Conservation (phyloP, 1,140 invertebrate genomes). For the Sarcophaga peregrina region DNA sequence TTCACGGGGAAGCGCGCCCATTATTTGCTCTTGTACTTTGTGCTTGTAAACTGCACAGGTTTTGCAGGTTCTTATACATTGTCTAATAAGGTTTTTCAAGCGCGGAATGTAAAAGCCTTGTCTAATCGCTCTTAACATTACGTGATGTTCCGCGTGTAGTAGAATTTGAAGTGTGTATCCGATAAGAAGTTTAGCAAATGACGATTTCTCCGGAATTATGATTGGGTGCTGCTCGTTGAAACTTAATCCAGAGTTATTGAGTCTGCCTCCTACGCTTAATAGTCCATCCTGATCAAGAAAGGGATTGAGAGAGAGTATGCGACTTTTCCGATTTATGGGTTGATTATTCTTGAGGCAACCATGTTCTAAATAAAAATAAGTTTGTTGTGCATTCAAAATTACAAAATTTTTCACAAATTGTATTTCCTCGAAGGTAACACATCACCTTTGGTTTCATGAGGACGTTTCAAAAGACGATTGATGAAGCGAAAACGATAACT, state of each 20-base stretch:
- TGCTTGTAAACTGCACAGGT: neutral
- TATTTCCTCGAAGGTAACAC: neutral
- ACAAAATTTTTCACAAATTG: neutral
- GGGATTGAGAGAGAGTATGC: neutral
- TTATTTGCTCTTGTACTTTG: too few relatives aligned
- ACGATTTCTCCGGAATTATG: constrained; percentile 17
- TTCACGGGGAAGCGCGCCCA: too few relatives aligned
- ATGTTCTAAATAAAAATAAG: neutral
- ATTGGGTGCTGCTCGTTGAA: constrained; percentile 38
- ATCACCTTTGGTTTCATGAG: neutral
- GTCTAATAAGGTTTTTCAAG: neutral
- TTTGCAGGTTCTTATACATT: neutral
- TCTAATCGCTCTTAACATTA: neutral
- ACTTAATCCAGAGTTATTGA: neutral
- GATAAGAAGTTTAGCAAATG: neutral
- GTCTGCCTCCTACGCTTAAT: neutral
- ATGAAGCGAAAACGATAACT: constrained; percentile 4
- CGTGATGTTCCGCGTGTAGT: neutral
- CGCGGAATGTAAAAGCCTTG: neutral
- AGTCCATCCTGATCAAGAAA: neutral
- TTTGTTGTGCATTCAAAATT: neutral
- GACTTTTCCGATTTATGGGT: neutral
- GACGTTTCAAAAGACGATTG: neutral
- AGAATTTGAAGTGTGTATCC: neutral
- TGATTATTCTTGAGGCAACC: neutral